These are phyloP conservation scores for Scaptomyza montana DNA, from an alignment of 1,140 invertebrate species.

Conservation along the genomic window DNA sequence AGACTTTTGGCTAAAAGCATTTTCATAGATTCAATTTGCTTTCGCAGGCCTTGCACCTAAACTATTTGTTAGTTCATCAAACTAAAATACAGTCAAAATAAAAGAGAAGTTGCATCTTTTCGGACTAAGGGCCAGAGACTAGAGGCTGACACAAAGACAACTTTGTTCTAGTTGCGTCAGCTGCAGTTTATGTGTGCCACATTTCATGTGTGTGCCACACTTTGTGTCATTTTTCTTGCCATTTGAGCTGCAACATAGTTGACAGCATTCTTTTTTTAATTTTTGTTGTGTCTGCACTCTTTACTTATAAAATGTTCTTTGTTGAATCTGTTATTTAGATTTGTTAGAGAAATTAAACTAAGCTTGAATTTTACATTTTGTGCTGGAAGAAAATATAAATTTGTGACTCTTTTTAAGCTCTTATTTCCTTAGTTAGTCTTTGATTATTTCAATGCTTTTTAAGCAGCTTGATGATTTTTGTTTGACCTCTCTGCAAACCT, in stretches of 20 bases:
- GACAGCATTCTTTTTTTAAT: constrained; percentile 15
- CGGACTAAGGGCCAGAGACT: not conserved
- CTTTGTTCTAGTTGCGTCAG: constrained; percentile 46
- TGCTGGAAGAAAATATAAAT: no score
- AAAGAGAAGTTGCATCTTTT: not conserved
- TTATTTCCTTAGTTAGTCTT: not conserved
- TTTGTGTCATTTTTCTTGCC: constrained; percentile 18
- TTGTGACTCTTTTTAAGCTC: no score
- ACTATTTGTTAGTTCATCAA: not conserved
- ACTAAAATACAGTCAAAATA: constrained; percentile 9
- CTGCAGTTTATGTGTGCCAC: constrained; percentile 22
- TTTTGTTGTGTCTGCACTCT: not conserved
- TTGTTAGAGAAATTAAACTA: not conserved
- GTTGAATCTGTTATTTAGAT: not conserved
- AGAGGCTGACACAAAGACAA: constrained; percentile 31
- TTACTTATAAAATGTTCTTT: constrained; percentile 9
- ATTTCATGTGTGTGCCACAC: constrained; percentile 32
- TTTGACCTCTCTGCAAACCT: not conserved
- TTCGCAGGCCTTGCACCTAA: not conserved
- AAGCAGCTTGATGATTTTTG: not conserved
- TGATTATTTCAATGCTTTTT: not conserved
- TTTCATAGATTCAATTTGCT: constrained; percentile 27
- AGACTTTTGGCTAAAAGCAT: constrained; percentile 37
- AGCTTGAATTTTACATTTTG: no score
- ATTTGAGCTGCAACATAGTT: constrained; percentile 28